Evolutionary conservation across 2,888 invertebrate species (phyloP).

Genomic region (Limnephilus lunatus): DNA sequence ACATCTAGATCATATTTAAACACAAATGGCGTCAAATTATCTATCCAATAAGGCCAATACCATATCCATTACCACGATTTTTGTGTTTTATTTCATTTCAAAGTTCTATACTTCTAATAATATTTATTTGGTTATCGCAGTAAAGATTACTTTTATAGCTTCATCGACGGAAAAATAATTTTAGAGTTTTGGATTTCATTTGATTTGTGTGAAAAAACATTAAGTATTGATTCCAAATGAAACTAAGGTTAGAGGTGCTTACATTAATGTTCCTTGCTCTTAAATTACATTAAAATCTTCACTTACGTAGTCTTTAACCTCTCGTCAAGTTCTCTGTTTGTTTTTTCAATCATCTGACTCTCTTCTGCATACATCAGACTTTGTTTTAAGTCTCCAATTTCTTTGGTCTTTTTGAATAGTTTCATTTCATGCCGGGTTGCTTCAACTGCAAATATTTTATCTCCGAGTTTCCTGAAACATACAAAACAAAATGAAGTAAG

Average conservation of each 20-base stretch:
- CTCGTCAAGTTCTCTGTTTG: slow-evolving; percentile 45
- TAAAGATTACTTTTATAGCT: too few species aligned
- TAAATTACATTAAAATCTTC: background rate
- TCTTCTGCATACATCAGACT: slow-evolving; percentile 48
- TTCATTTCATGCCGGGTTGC: slow-evolving; percentile 47
- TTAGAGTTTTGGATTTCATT: too few species aligned
- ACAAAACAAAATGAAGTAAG: background rate
- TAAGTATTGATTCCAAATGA: background rate
- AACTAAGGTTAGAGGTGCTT: background rate
- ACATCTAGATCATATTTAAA: too few species aligned
- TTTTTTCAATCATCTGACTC: slow-evolving; percentile 39
- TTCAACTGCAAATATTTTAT: slow-evolving; percentile 36
- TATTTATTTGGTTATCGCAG: too few species aligned
- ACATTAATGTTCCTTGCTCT: background rate
- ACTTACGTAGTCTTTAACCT: slow-evolving; percentile 46
- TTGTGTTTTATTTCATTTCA: too few species aligned
- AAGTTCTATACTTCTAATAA: too few species aligned
- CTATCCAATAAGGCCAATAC: too few species aligned
- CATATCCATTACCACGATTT: too few species aligned
- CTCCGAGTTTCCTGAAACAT: slow-evolving; percentile 47
- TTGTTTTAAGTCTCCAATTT: slow-evolving; percentile 36
- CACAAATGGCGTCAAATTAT: too few species aligned
- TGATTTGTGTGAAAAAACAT: background rate
- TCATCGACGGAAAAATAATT: too few species aligned
- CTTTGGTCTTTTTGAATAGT: slow-evolving; percentile 50